Evolutionary conservation across 2,888 invertebrate genomes (phyloP), one percentile per base, ranked within the genome.

Genomic region (Latrodectus hesperus): DNA sequence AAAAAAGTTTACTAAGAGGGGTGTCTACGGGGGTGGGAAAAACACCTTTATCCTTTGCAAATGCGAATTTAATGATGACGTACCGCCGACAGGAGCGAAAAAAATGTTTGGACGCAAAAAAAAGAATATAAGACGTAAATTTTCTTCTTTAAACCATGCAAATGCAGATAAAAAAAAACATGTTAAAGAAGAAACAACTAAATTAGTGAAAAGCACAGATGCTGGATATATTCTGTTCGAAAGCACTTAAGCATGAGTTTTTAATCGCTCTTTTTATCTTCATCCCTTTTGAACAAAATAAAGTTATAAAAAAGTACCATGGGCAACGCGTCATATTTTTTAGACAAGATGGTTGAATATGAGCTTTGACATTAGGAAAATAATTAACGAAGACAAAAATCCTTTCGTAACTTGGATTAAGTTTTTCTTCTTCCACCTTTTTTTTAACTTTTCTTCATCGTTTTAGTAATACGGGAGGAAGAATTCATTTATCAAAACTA

Each of bases 401-500:
- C 60, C 64, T 64, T 22, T 75, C 38, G 26, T 12, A 8, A 22
- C 38, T 14, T 16, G n/a, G 68, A 38, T 38, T 38, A 38, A 38
- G 8, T 68, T 68, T 68, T 68, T 55, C 55, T 78, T n/a, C 55
- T 1, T 2, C 8, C 1, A 4, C 38, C 12, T 12, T 9, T 68
- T 68, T n/a, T 64, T 72, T 72, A 16, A 6, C 11, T 22, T 22
- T 22, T 70, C 49, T 38, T 38, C 38, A 38, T 38, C 38, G 38
- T 38, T 38, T 38, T 38, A 38, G 38, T 6, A 38, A 38, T n/a
- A 5, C 1, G 26, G 17, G 14, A 51, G 53, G 26, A 68, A 76
- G 71, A 76, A 83, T 60, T 83, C 83, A 83, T 83, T 83, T 83
- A 83, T 83, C 83, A 83, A 76, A 49, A 71, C 64, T 83, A 75